phyloP scores from a whole-genome alignment of 2,113 vertebrate species.

The Struthidea cinerea region DNA sequence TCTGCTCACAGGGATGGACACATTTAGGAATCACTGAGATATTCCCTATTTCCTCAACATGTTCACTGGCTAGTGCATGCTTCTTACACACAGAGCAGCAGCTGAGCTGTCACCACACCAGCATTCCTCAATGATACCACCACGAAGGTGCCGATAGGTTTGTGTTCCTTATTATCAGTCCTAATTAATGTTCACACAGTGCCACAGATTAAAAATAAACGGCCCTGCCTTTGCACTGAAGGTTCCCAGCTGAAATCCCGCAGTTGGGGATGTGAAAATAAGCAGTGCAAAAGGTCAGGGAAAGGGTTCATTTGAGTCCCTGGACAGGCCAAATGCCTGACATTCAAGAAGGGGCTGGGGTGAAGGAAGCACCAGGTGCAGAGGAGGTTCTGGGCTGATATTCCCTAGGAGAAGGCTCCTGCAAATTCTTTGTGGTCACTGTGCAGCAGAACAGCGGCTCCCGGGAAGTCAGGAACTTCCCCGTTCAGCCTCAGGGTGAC shows the following conservation, averaged over 20 bases:
- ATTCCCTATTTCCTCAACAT: not conserved
- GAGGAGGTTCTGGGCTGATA: not conserved
- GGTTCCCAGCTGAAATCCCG: not conserved
- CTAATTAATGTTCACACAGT: not conserved
- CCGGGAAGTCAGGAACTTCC: fast-evolving
- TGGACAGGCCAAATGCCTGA: not conserved
- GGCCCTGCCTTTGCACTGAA: not conserved
- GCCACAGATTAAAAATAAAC: not conserved
- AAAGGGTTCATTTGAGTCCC: not conserved
- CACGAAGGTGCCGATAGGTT: not conserved
- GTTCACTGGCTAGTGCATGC: not conserved
- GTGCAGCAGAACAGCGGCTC: not conserved
- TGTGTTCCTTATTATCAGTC: not conserved
- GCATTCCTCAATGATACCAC: not conserved
- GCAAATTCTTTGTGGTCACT: not conserved
- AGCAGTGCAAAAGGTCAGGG: not conserved
- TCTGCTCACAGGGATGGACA: not conserved
- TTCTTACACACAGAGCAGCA: not conserved
- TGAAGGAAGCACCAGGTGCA: not conserved
- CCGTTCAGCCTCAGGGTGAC: not conserved
- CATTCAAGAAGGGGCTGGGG: not conserved
- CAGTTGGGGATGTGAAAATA: not conserved
- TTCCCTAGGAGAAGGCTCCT: not conserved
- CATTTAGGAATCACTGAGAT: not conserved
- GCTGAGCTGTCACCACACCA: not conserved